Base-by-base conservation (phyloP, 1,140 invertebrate genomes). In the Cardiocondyla obscurior region DNA sequence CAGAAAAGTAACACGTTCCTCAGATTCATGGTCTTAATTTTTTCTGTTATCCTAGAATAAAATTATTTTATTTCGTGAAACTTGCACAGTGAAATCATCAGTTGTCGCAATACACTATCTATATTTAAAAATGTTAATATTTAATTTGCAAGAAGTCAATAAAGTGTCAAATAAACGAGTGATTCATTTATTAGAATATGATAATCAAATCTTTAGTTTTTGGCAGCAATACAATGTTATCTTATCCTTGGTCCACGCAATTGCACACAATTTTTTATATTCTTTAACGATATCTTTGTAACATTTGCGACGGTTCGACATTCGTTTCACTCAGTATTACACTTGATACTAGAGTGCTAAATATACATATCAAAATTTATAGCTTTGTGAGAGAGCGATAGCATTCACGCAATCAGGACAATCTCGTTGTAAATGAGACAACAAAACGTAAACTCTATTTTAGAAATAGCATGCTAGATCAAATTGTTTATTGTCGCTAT, bases 341-440 rank as follows among this genome's bases (percentile, higher is more conserved):
- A 6, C 28, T 25, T 44, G 3, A 8, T 44, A 83, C 49, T 82
- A 42, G 25, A 28, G 33, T 16, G 22, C 1, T n/a, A 36, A 8
- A 6, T 36, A 28, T 5, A 36, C 25, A 33, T 57, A 55, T 1
- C 33, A 0, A 19, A 16, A 82, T 85, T 85, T 85, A 76, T 67
- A 84, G 10, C 10, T 33, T 0, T 7, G 30, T 33, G 1, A 22
- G 8, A 55, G 19, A 25, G 69, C 25, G 33, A 58, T 74, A 83
- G 46, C 36, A 36, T 42, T 73, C 19, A 10, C 4, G 6, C 3
- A 3, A 19, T 70, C 36, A 22, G 36, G 1, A 22, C n/a, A 28
- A 30, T n/a, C 28, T 51, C 1, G 5, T 70, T 16, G 25, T 42
- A 19, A 10, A 25, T n/a, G n/a, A n/a, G 3, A 0, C 10, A 28